Percentiles rank a stretch among this genome's conserved stretches.
Evolutionary conservation across 1,140 invertebrate genomes (phyloP).

Genomic region (Papilio xuthus): DNA sequence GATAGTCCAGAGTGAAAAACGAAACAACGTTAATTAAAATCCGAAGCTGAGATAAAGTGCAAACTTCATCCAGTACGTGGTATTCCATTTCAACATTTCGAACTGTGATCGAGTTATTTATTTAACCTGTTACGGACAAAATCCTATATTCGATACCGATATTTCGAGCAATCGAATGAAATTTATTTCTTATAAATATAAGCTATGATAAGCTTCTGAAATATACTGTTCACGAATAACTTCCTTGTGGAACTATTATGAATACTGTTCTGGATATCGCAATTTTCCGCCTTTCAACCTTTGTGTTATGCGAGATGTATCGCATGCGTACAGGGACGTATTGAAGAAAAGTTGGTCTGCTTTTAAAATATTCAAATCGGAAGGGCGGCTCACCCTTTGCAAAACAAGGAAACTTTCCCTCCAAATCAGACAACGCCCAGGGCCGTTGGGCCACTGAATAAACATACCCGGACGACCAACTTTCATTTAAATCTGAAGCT

Average conservation of each 20-base stretch:
- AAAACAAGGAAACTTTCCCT: conserved; percentile 75
- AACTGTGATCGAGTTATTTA: conserved; percentile 67
- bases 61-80: conserved; percentile 60
- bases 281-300: conserved; percentile 43
- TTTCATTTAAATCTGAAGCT: conserved; percentile 57
- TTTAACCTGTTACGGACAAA: conserved; percentile 69
- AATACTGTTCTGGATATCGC: conserved; percentile 38
- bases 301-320: conserved; percentile 48
- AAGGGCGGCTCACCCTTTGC: conserved; percentile 70
- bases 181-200: conserved; percentile 64
- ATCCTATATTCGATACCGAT: conserved; percentile 52
- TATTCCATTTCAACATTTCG: conserved; percentile 60
- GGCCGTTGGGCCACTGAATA: conserved; percentile 51
- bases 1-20: conserved; percentile 44
- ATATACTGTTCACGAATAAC: conserved; percentile 23
- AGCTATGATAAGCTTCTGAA: conserved; percentile 40
- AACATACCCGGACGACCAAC: conserved; percentile 63
- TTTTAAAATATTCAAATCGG: conserved; percentile 76
- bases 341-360: conserved; percentile 62
- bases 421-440: conserved; percentile 66
- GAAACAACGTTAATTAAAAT: conserved; percentile 72
- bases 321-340: conserved; percentile 60
- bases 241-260: conserved; percentile 40
- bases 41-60: conserved; percentile 64
- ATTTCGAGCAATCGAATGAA: conserved; percentile 50